Percentiles rank a stretch among this genome's conserved stretches.
Conservation (phyloP, 2,797 vertebrate species). For the Falco columbarius region DNA sequence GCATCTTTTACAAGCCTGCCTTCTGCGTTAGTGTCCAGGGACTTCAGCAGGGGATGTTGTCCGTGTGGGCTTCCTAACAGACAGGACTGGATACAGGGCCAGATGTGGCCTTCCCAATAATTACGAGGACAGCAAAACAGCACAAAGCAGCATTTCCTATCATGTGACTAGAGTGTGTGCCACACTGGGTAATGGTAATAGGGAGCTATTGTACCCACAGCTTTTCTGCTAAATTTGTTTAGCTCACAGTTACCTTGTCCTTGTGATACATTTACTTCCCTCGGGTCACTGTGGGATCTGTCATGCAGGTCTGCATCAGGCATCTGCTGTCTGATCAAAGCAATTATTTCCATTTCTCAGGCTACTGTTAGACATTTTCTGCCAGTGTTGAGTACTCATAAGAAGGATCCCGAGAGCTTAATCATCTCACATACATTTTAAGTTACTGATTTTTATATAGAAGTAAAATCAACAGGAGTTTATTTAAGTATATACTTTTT, state of each 20-base stretch:
- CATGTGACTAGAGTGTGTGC: not conserved
- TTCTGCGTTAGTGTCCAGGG: not conserved
- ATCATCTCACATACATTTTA: not conserved
- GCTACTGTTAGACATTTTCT: not conserved
- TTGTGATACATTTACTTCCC: not conserved
- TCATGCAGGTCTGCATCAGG: not conserved
- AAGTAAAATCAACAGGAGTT: not conserved
- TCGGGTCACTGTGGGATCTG: not conserved
- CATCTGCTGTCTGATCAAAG: slow-evolving; percentile 37
- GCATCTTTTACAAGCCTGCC: not conserved
- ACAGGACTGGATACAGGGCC: not conserved
- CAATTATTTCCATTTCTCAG: slow-evolving; percentile 27
- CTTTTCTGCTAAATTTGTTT: not conserved
- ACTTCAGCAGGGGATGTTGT: not conserved
- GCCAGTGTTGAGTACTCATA: not conserved
- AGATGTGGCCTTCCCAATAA: not conserved
- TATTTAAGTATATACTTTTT: not conserved
- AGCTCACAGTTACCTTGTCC: not conserved
- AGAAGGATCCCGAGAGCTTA: not conserved
- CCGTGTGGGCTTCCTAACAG: not conserved
- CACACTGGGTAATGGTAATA: not conserved
- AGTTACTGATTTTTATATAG: not conserved
- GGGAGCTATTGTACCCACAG: not conserved
- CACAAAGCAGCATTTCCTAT: not conserved
- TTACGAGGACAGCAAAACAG: not conserved